Percentiles rank a stretch among this genome's conserved stretches.
phyloP scores from a whole-genome alignment of 2,797 vertebrate genomes.

The Acanthiza pusilla region DNA sequence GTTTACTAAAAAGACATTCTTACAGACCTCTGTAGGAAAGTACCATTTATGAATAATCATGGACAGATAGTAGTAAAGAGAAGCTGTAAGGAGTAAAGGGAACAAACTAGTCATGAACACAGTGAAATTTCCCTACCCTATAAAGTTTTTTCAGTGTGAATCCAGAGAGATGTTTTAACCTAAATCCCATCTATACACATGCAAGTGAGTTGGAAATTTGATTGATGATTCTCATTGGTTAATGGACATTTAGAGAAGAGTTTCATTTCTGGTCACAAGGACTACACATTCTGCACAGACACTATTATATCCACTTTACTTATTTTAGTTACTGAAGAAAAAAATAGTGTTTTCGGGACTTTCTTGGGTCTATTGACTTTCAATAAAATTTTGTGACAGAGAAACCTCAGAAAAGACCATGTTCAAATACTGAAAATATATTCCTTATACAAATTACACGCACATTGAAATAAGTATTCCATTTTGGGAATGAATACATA shows the following conservation, averaged over 20 bases:
- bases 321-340: not conserved
- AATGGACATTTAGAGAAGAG: not conserved
- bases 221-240: not conserved
- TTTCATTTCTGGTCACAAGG: not conserved
- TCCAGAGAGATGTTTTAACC: not conserved
- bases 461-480: not conserved
- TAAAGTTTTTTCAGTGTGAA: not conserved
- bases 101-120: not conserved
- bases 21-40: not conserved
- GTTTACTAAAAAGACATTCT: not conserved
- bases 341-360: rapidly evolving
- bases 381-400: not conserved
- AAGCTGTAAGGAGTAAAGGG: not conserved
- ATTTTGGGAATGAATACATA: not conserved
- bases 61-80: not conserved
- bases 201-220: not conserved
- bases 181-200: not conserved
- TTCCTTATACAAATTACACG: not conserved
- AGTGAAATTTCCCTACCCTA: not conserved
- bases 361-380: not conserved
- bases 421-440: not conserved
- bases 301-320: not conserved
- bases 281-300: not conserved
- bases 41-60: not conserved
- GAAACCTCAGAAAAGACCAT: not conserved